Base-by-base conservation (phyloP, 2,113 vertebrate genomes). In the Hepsetus odoe region DNA sequence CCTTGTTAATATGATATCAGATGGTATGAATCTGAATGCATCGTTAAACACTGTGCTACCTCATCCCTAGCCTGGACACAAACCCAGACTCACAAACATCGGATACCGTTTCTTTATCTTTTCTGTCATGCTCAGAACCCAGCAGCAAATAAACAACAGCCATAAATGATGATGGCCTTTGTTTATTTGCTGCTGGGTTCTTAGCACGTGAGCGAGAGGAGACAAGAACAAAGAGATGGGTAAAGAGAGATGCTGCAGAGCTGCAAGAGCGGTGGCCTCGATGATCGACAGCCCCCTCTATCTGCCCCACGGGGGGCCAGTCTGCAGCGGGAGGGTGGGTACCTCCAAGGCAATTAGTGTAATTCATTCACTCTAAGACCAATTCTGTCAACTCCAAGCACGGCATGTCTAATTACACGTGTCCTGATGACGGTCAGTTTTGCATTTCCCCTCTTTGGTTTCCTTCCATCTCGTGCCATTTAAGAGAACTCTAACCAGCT, bases 261-360 rank as follows among this genome's bases (percentile, higher is more conserved):
- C 87, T 86, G 76, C 26, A 59, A 82, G 83, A 85, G 78, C 65
- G 67, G 58, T 71, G 79, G 82, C 67, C 73, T 65, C 13, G 66
- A 78, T 82, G 74, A 86, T 76, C 76, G 24, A 76, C 81, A 83
- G 77, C 66, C 58, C 75, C 51, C 28, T 67, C 38, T 70, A 82
- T 81, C 70, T 85, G 35, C 58, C 79, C 62, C 33, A 38, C 0
- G 58, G 70, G 72, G 22, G 32, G 32, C 26, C 46, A 24, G 33
- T 7, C 35, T 22, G 49, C 33, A 24, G 26, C 32, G 33, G 38
- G 66, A 13, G 18, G 46, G 77, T 69, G 76, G 32, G 53, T 20
- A 77, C 83, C 82, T 82, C 38, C 82, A 79, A 86, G 82, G 84
- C 84, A 89, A 85, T 88, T 86, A 85, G 82, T 87, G 77, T 86